phyloP scores from a whole-genome alignment of 2,113 vertebrate genomes.

The Xenopus tropicalis region UCB_Xtro_10.0 CM004448.2:47938501-47939000 shows the following conservation, averaged over 20 bases:
- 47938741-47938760: neutral
- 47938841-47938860: neutral
- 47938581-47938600: no score
- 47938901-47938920: slow-evolving; percentile 25
- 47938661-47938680: no score
- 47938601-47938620: no score
- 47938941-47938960: slow-evolving; percentile 24
- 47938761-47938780: neutral
- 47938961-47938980: slow-evolving; percentile 42
- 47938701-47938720: neutral
- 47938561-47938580: no score
- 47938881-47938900: slow-evolving; percentile 5
- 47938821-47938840: slow-evolving; percentile 5
- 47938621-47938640: no score
- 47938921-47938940: slow-evolving; percentile 29
- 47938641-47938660: no score
- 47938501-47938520: no score
- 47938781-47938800: neutral
- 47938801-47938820: slow-evolving; percentile 17
- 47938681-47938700: no score
- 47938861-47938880: slow-evolving; percentile 9
- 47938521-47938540: no score
- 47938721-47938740: slow-evolving; percentile 15
- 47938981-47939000: slow-evolving; percentile 14
- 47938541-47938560: no score